phyloP scores from a whole-genome alignment of 2,888 invertebrate genomes.

The Baronia brevicornis region DNA sequence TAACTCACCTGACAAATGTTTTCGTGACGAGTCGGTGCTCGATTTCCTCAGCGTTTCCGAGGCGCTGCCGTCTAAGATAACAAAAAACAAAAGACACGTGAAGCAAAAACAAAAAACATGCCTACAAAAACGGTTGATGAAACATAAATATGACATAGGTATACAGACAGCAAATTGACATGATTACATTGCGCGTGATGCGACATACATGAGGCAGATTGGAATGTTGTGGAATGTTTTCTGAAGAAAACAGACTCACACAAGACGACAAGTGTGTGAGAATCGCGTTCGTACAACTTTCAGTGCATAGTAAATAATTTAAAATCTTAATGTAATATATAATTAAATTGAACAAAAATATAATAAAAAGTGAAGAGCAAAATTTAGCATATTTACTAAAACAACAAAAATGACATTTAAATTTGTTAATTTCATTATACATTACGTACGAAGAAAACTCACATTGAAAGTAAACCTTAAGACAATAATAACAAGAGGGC shows the following conservation, averaged over 20 bases:
- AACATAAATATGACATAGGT: constrained; percentile 14
- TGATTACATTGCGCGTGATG: constrained; percentile 8
- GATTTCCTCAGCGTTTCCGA: constrained; percentile 66
- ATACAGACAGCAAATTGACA: constrained; percentile 11
- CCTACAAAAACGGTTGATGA: constrained; percentile 34
- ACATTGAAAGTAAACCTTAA: not conserved
- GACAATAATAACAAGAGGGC: constrained; percentile 1
- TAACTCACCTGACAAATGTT: constrained; percentile 71
- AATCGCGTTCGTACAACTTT: not conserved
- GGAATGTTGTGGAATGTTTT: constrained; percentile 1
- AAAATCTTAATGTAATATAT: too few species aligned
- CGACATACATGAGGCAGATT: constrained; percentile 6
- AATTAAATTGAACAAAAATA: too few species aligned
- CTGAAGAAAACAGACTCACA: not conserved
- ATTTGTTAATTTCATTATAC: too few species aligned
- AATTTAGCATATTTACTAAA: too few species aligned
- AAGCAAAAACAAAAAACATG: constrained; percentile 63
- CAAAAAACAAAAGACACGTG: constrained; percentile 64
- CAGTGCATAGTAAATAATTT: too few species aligned
- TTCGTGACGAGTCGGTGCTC: constrained; percentile 71
- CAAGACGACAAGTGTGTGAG: too few species aligned
- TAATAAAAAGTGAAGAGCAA: too few species aligned
- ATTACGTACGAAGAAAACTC: too few species aligned
- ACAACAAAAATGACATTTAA: too few species aligned
- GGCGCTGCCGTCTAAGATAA: constrained; percentile 72